These are phyloP conservation scores for Melanargia galathea DNA, from an alignment of 2,888 invertebrate genomes.

Conservation along the genomic window DNA sequence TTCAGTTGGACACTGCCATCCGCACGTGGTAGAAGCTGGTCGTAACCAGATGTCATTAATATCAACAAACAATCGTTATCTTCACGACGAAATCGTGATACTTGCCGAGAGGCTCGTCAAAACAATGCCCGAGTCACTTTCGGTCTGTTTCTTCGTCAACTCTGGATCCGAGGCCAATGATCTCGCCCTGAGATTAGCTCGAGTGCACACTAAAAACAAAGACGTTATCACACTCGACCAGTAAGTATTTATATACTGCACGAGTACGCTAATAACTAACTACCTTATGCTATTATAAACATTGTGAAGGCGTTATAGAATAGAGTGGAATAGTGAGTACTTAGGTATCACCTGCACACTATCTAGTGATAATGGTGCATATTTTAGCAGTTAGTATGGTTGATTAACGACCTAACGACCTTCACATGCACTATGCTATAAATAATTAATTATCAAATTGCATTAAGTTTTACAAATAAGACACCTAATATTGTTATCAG, in stretches of 20 bases:
- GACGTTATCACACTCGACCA: slow-evolving; percentile 98
- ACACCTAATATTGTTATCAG: neutral
- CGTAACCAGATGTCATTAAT: slow-evolving; percentile 94
- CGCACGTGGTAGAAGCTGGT: slow-evolving; percentile 95
- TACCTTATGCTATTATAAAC: neutral
- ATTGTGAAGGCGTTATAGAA: slow-evolving; percentile 1
- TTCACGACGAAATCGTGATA: slow-evolving; percentile 97
- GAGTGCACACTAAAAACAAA: slow-evolving; percentile 92
- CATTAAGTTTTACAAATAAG: neutral
- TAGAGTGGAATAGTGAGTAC: neutral
- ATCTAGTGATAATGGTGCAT: neutral
- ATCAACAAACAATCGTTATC: slow-evolving; percentile 97
- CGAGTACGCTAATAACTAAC: neutral
- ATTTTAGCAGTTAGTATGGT: neutral
- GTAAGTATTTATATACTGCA: slow-evolving; percentile 84
- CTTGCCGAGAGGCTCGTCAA: slow-evolving; percentile 92
- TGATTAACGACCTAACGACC: too few species aligned
- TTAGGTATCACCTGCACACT: neutral
- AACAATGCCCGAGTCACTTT: slow-evolving; percentile 92
- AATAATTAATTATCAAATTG: neutral
- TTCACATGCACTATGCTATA: neutral
- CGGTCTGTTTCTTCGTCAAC: slow-evolving; percentile 98
- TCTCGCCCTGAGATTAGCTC: slow-evolving; percentile 94
- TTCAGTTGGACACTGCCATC: slow-evolving; percentile 98
- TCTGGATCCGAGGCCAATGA: slow-evolving; percentile 99